Conservation (phyloP, 2,797 vertebrate genomes). For the Meda fulgida region DNA sequence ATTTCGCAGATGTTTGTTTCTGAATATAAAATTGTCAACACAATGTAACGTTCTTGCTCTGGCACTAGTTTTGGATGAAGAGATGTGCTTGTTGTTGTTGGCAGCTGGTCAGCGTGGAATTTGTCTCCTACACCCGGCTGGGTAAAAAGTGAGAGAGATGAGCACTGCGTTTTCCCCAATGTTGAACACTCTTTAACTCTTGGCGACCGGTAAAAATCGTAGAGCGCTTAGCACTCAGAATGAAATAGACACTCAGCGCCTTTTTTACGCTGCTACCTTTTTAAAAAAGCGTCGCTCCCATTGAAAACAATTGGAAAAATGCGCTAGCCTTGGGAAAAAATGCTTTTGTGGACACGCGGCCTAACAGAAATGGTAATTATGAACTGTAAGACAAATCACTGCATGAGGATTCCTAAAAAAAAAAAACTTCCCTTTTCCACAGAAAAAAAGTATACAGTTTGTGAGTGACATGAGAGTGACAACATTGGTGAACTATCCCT, state of each 20-base stretch:
- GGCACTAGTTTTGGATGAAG: not conserved
- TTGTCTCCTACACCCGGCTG: not conserved
- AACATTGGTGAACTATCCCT: not conserved
- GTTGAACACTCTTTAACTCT: not conserved
- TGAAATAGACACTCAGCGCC: not conserved
- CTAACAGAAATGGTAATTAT: not conserved
- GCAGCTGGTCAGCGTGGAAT: not conserved
- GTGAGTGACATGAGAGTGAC: not conserved
- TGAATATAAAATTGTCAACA: not conserved
- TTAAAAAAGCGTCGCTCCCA: too few species aligned
- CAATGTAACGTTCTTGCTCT: not conserved
- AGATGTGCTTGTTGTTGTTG: not conserved
- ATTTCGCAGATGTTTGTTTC: not conserved
- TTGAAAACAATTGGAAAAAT: not conserved
- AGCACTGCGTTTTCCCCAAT: not conserved
- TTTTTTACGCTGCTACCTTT: not conserved
- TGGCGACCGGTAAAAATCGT: not conserved
- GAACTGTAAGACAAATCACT: not conserved
- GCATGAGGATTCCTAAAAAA: not conserved
- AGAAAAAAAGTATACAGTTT: constrained; percentile 3
- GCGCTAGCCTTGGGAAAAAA: not conserved
- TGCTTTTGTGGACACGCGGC: not conserved
- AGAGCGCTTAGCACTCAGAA: not conserved
- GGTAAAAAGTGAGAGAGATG: not conserved
- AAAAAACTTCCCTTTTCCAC: not conserved